phyloP scores from a whole-genome alignment of 2,888 invertebrate genomes.

The Drosophila setosimentum region DNA sequence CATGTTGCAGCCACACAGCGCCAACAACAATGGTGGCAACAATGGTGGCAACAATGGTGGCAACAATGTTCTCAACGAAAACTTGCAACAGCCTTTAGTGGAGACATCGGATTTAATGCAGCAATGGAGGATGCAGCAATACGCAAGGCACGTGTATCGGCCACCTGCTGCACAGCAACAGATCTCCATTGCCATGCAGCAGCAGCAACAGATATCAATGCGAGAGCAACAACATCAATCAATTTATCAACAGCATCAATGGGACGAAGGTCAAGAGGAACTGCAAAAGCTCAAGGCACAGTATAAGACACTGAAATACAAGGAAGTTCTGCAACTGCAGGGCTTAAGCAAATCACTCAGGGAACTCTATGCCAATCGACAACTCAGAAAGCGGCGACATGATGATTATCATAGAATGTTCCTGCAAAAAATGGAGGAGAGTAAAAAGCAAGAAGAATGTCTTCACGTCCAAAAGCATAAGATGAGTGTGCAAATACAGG shows the following conservation, averaged over 20 bases:
- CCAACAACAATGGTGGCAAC: constrained; percentile 6
- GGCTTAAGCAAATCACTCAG: constrained; percentile 33
- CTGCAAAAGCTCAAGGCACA: constrained; percentile 53
- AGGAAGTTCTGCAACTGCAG: constrained; percentile 50
- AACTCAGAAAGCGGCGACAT: constrained; percentile 51
- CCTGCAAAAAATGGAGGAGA: constrained; percentile 57
- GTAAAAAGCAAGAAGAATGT: constrained; percentile 51
- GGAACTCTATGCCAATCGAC: constrained; percentile 37
- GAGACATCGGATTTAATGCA: constrained; percentile 4
- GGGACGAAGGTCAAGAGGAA: constrained; percentile 28
- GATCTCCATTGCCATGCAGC: constrained; percentile 1
- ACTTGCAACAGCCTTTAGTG: constrained; percentile 14
- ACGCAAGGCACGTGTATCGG: not conserved
- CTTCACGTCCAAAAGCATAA: constrained; percentile 30
- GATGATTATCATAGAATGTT: constrained; percentile 63
- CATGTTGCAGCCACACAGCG: not conserved
- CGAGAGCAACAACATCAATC: constrained; percentile 7
- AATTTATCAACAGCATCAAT: constrained; percentile 5
- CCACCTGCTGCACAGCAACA: constrained; percentile 19
- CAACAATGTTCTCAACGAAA: constrained; percentile 9
- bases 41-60: constrained; percentile 11
- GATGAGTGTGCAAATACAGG: constrained; percentile 19
- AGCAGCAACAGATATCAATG: constrained; percentile 14
- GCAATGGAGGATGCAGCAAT: constrained; percentile 26
- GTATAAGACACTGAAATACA: constrained; percentile 39